A percentile compares a stretch with the other conserved stretches of the same genome.
These are phyloP conservation scores for Rhizomys pruinosus DNA, from an alignment of 2,113 vertebrate species.

Conservation along the genomic window DNA sequence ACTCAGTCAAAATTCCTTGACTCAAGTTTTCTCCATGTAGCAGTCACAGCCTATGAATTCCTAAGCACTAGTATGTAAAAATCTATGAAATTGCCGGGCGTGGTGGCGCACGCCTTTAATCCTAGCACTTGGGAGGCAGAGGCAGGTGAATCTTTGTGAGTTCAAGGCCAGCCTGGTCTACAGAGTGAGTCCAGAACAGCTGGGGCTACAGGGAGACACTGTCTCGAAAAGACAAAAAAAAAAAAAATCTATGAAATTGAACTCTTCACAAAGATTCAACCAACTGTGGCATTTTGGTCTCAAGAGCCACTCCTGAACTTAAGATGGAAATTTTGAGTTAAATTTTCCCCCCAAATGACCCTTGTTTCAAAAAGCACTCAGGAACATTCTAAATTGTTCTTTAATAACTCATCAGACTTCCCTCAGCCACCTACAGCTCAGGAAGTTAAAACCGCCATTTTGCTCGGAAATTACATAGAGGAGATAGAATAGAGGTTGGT, in stretches of 20 bases:
- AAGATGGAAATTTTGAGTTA: constrained; percentile 4
- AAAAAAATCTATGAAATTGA: no score
- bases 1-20: constrained; percentile 39
- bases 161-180: no score
- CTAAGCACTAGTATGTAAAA: constrained; percentile 22
- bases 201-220: no score
- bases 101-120: no score
- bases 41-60: constrained; percentile 12
- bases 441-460: neutral
- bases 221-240: no score
- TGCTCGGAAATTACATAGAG: neutral
- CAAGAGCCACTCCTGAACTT: constrained; percentile 16
- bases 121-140: no score
- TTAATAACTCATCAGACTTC: constrained; percentile 17
- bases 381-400: constrained; percentile 19
- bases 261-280: constrained; percentile 23
- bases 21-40: constrained; percentile 10
- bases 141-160: no score
- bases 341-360: neutral
- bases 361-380: constrained; percentile 20
- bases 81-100: constrained; percentile 22
- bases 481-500: neutral
- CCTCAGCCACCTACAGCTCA: neutral
- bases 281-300: constrained; percentile 4
- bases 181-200: no score